A percentile compares a stretch with the other conserved stretches of the same genome.
These are phyloP conservation scores for Dichetophora obliterata DNA, from an alignment of 2,888 invertebrate genomes.

Conservation along the genomic window DNA sequence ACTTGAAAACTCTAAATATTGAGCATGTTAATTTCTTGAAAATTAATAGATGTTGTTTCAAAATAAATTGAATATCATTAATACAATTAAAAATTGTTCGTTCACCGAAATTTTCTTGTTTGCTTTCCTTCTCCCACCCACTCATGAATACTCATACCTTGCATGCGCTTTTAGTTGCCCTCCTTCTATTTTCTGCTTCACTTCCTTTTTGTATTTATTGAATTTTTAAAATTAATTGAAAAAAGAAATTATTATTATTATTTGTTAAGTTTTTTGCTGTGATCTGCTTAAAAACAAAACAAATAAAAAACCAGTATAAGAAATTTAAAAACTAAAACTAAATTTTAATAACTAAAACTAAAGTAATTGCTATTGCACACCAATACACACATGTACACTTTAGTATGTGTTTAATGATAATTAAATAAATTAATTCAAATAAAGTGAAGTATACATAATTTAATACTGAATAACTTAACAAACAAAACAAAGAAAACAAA, in stretches of 20 bases:
- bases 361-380: constrained; percentile 10
- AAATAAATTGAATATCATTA: too few relatives aligned
- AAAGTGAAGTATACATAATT: not conserved
- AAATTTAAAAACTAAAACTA: not conserved
- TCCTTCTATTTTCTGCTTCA: not conserved
- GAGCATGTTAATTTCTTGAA: too few relatives aligned
- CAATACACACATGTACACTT: not conserved
- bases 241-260: not conserved
- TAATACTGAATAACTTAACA: not conserved
- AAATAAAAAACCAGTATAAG: not conserved
- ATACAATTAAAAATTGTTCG: not conserved
- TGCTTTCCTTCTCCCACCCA: not conserved
- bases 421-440: not conserved
- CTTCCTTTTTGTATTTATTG: not conserved
- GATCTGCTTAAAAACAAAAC: constrained; percentile 18
- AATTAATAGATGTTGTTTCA: too few relatives aligned
- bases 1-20: too few relatives aligned
- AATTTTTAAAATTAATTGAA: not conserved
- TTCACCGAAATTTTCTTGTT: not conserved
- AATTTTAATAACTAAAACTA: not conserved
- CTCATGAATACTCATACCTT: not conserved
- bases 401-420: constrained; percentile 4
- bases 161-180: not conserved
- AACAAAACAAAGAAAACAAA: not conserved
- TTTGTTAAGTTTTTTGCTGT: constrained; percentile 21